These are phyloP conservation scores for Drosophila quadrilineata DNA, from an alignment of 1,140 invertebrate species.

Conservation along the genomic window DNA sequence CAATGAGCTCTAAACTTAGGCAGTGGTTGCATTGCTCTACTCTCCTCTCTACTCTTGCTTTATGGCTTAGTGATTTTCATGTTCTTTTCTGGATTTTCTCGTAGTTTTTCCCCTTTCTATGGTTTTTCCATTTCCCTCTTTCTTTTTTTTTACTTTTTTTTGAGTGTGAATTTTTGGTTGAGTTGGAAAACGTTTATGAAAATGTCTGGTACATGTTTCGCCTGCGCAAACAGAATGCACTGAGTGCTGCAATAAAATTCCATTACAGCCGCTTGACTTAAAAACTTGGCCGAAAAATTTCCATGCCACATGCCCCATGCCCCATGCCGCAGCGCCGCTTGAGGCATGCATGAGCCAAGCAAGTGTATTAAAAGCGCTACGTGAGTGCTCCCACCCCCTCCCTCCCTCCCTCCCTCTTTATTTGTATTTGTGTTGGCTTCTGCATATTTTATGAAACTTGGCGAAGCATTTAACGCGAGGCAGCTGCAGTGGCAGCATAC, in stretches of 20 bases:
- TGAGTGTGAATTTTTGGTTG: not conserved
- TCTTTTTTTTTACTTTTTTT: too few species aligned
- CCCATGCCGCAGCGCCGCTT: constrained; percentile 6
- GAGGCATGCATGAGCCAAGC: too few species aligned
- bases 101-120: not conserved
- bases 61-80: too few species aligned
- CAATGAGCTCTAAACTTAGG: constrained; percentile 15
- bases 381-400: constrained; percentile 42
- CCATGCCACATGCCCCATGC: constrained; percentile 47
- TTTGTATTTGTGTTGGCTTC: constrained; percentile 37
- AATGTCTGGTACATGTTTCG: constrained; percentile 76
- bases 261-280: constrained; percentile 69
- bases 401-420: not conserved
- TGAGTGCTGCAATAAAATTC: constrained; percentile 76
- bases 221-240: constrained; percentile 69
- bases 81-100: too few species aligned
- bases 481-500: too few species aligned
- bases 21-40: too few species aligned
- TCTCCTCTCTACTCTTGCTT: too few species aligned
- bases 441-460: constrained; percentile 79
- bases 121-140: not conserved
- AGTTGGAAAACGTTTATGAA: constrained; percentile 55
- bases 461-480: constrained; percentile 65
- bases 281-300: constrained; percentile 64
- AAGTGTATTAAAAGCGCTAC: constrained; percentile 73